These are phyloP conservation scores for Lepus timidus DNA, from an alignment of 2,113 vertebrate species.

Conservation along the genomic window DNA sequence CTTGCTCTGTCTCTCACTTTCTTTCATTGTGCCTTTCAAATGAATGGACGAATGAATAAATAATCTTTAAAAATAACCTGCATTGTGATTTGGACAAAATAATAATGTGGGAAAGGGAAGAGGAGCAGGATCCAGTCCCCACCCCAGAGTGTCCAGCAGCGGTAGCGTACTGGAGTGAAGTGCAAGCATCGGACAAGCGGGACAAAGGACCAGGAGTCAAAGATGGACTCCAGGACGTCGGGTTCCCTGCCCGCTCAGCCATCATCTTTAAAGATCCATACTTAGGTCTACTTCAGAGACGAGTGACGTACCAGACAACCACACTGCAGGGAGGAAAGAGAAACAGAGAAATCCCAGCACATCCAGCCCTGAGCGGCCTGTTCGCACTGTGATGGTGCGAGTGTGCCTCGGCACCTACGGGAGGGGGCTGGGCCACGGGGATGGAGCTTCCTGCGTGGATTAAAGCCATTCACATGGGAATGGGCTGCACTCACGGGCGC, in stretches of 20 bases:
- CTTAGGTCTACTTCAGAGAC: neutral
- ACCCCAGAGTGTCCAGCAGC: neutral
- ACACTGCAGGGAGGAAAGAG: neutral
- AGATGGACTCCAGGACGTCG: neutral
- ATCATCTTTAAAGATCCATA: neutral
- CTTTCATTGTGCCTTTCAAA: too few species aligned
- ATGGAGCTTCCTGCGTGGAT: neutral
- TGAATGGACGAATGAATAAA: too few species aligned
- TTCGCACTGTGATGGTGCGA: neutral
- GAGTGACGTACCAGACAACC: neutral
- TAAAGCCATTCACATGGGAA: neutral
- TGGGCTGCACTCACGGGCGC: too few species aligned
- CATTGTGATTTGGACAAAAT: neutral
- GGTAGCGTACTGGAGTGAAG: neutral
- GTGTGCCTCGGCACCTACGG: neutral
- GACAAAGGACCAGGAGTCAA: neutral
- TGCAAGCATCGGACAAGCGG: neutral
- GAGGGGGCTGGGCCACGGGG: neutral
- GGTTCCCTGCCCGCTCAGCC: neutral
- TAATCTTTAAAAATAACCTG: neutral
- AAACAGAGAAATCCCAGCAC: neutral
- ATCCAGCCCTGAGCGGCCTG: neutral
- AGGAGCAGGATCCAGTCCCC: neutral
- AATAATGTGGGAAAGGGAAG: neutral
- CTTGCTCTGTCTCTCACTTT: too few species aligned